phyloP scores from a whole-genome alignment of 2,113 vertebrate genomes.

The Psephotus haematonotus region DNA sequence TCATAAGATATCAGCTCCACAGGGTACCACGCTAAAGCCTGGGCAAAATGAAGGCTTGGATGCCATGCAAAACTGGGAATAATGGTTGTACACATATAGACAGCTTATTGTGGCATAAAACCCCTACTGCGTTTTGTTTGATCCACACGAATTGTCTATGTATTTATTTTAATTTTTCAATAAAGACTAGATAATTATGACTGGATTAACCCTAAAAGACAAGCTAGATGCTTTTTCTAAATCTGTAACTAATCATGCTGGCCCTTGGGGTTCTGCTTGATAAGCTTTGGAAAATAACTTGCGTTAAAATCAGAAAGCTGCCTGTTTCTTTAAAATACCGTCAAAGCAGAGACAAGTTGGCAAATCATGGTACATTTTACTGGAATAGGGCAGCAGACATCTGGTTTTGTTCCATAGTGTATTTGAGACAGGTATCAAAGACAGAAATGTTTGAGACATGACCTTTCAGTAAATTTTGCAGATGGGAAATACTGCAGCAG shows the following conservation, averaged over 20 bases:
- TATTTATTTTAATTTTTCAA: neutral
- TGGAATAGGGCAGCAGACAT: neutral
- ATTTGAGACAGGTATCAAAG: neutral
- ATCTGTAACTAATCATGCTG: rapidly evolving
- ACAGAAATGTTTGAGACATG: neutral
- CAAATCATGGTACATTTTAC: neutral
- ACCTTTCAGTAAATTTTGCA: neutral
- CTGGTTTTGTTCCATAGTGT: rapidly evolving
- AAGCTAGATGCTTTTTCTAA: neutral
- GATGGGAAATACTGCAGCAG: neutral
- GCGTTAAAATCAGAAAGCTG: neutral
- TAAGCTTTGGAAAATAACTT: neutral
- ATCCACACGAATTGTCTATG: neutral
- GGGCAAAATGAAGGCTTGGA: neutral
- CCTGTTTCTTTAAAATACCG: neutral
- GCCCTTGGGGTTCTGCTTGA: neutral
- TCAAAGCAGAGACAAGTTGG: neutral
- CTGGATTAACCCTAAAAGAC: neutral
- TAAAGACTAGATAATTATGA: neutral
- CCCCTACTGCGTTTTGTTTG: neutral
- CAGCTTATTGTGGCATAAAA: neutral
- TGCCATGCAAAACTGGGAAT: neutral
- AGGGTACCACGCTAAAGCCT: neutral
- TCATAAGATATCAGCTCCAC: neutral
- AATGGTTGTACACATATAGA: neutral